These are phyloP conservation scores for Colinus virginianus DNA, from an alignment of 2,113 vertebrate species.

Conservation along the genomic window DNA sequence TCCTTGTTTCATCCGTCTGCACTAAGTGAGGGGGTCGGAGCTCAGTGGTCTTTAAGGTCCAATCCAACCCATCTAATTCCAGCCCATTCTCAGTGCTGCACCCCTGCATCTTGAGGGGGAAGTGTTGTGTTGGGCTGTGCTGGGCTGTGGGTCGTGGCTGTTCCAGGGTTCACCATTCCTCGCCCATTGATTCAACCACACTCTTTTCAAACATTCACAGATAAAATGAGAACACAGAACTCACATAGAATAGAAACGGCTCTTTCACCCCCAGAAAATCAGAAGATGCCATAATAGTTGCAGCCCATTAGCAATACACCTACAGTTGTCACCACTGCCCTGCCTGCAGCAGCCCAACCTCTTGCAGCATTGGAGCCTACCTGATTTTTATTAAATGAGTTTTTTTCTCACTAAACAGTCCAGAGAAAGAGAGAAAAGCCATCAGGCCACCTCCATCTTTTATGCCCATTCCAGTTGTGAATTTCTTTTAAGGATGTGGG, in stretches of 20 bases:
- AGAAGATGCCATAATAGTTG: background rate
- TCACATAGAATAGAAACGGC: background rate
- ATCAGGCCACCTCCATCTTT: no score
- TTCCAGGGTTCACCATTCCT: fast-evolving
- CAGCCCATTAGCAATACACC: background rate
- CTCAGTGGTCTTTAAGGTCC: no score
- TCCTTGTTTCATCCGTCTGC: background rate
- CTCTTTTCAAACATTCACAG: background rate
- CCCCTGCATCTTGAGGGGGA: background rate
- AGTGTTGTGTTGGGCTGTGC: background rate
- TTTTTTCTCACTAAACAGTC: background rate
- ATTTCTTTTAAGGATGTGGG: background rate
- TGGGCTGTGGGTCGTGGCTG: background rate
- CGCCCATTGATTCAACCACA: background rate
- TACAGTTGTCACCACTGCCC: background rate
- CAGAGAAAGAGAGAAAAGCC: background rate
- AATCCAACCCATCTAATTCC: no score
- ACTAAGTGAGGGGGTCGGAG: no score
- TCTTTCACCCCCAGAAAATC: background rate
- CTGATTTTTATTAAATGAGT: background rate
- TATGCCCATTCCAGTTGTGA: fast-evolving
- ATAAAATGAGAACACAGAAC: background rate
- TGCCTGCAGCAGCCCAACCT: background rate
- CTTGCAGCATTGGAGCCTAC: background rate
- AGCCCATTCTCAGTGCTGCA: background rate